Evolutionary conservation across 1,140 invertebrate species (phyloP), one percentile per base, ranked within the genome.

Genomic region (Halictus rubicundus): DNA sequence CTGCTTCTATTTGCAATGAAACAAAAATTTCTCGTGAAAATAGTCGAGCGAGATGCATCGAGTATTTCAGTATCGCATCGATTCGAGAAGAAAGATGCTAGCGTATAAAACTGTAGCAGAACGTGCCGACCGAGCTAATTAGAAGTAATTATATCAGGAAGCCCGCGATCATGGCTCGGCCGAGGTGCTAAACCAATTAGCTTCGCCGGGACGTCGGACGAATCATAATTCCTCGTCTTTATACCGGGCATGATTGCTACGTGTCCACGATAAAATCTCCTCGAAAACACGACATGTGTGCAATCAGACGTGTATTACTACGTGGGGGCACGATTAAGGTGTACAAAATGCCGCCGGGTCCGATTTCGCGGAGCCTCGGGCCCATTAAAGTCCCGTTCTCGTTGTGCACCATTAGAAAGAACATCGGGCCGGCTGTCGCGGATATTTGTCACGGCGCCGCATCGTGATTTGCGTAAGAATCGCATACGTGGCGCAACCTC

Each of bases 391-490:
- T 39, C 32, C 6, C 19, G 39, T 46, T 72, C 54, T 0, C 5
- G 0, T n/a, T 16, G 37, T 19, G 39, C 63, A 21, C 14, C 57
- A 27, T 60, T 69, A 76, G 74, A 66, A 32, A 37, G 39, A 68
- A 27, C 25, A 49, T 49, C 42, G 21, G 8, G 5, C 21, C 32
- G 6, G 8, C 54, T n/a, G 21, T 57, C 54, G 21, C 19, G 23
- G 25, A 60, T 80, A 57, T 74, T 68, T 32, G 69, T 74, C 54
- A 12, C 39, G 64, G 52, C n/a, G 54, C 61, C 23, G 71, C 64
- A 10, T 39, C n/a, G 78, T 39, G 64, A 75, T 68, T 80, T 80
- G 69, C 71, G 78, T 74, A 80, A 80, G 63, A 68, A 46, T 65
- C 63, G 59, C 65, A 52, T 27, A 7, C 21, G 37, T 71, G 68